phyloP scores from a whole-genome alignment of 2,888 invertebrate species.

The Ophion slaviceki region DNA sequence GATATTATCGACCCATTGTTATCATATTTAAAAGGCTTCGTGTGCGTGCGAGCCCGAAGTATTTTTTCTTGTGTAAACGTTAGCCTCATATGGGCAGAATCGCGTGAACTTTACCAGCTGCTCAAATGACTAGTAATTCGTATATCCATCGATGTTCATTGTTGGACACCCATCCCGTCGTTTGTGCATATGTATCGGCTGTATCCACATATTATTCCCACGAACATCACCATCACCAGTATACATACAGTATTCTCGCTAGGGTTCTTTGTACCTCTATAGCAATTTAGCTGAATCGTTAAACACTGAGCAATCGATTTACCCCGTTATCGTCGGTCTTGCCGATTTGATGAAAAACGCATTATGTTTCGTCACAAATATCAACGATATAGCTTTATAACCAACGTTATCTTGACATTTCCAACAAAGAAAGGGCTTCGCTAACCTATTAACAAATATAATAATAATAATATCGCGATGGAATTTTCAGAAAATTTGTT shows the following conservation, averaged over 20 bases:
- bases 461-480: too few species aligned
- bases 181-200: constrained; percentile 31
- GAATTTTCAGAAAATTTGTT: too few species aligned
- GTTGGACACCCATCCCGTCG: constrained; percentile 25
- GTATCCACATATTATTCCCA: constrained; percentile 29
- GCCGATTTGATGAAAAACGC: background rate
- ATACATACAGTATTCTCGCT: background rate
- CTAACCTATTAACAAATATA: too few species aligned
- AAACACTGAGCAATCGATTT: constrained; percentile 13
- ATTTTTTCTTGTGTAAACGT: constrained; percentile 20
- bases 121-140: constrained; percentile 5
- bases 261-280: constrained; percentile 4
- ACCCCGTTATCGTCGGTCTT: background rate
- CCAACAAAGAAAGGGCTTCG: too few species aligned
- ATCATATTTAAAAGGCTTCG: constrained; percentile 24
- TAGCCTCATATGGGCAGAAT: background rate
- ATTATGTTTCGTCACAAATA: background rate
- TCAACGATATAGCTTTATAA: too few species aligned
- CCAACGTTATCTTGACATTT: too few species aligned
- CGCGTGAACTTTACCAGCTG: constrained; percentile 53
- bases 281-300: background rate
- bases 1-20: background rate
- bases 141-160: constrained; percentile 2
- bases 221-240: constrained; percentile 3
- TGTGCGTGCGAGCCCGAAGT: background rate